Evolutionary conservation across 2,888 invertebrate species (phyloP).

Genomic region (Ischnus inquisitorius): DNA sequence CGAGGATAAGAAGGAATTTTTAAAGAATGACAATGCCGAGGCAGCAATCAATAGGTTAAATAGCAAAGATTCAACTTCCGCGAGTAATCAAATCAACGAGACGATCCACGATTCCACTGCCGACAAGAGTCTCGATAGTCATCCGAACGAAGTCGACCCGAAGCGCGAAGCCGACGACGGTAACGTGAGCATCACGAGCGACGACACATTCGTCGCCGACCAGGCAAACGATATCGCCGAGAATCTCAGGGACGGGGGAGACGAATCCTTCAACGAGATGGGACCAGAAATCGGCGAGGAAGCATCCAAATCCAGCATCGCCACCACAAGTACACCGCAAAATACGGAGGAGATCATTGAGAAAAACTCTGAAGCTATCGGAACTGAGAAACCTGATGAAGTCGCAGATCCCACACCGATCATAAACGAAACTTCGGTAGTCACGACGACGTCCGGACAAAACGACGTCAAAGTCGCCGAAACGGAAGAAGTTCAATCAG

Average conservation of each 20-base stretch:
- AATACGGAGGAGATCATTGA: too few species aligned
- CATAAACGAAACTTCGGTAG: neutral
- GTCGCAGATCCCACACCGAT: too few species aligned
- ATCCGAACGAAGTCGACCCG: too few species aligned
- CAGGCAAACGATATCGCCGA: neutral
- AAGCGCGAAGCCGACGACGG: neutral
- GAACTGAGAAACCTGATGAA: neutral
- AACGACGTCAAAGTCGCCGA: neutral
- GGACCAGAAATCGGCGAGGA: slow-evolving; percentile 3
- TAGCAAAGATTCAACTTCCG: neutral
- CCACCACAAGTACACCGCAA: too few species aligned
- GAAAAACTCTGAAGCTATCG: neutral
- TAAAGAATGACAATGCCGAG: slow-evolving; percentile 18
- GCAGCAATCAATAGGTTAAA: neutral
- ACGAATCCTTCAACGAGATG: neutral
- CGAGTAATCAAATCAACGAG: neutral
- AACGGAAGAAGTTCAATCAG: neutral
- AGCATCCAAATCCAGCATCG: neutral
- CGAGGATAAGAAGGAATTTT: neutral
- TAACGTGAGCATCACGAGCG: neutral
- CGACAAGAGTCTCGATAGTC: neutral
- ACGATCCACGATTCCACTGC: neutral
- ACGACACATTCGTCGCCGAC: slow-evolving; percentile 8
- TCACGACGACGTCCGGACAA: neutral
- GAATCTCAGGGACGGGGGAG: neutral